Percentiles rank a stretch among this genome's conserved stretches.
phyloP scores from a whole-genome alignment of 2,888 invertebrate species.

The Synanthedon formicaeformis region DNA sequence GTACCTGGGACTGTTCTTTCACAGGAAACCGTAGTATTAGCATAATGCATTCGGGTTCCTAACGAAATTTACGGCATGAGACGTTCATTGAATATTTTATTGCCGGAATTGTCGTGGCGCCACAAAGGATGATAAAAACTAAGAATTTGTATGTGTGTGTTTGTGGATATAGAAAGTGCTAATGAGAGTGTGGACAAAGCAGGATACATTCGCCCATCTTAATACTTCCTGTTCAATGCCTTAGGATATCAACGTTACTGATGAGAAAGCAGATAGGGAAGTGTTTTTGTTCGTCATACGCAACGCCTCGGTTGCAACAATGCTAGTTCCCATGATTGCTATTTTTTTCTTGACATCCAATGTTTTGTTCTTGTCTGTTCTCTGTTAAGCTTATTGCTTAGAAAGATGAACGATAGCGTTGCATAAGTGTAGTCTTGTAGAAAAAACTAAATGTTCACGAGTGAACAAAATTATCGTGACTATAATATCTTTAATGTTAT shows the following conservation, averaged over 20 bases:
- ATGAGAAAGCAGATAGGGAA: conserved; percentile 21
- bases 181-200: conserved; percentile 22
- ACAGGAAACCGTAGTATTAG: conserved; percentile 51
- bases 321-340: conserved; percentile 20
- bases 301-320: conserved; percentile 21
- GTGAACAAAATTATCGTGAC: neutral
- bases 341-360: neutral
- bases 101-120: conserved; percentile 26
- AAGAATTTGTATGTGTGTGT: conserved; percentile 1
- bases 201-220: conserved; percentile 13
- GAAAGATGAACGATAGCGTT: conserved; percentile 27
- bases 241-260: conserved; percentile 23
- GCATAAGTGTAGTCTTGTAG: neutral
- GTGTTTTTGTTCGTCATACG: conserved; percentile 18
- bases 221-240: conserved; percentile 33
- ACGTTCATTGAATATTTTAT: conserved; percentile 37
- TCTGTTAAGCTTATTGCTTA: conserved; percentile 24
- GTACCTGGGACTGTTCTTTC: conserved; percentile 17
- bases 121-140: conserved; percentile 25
- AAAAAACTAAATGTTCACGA: neutral
- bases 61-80: conserved; percentile 35
- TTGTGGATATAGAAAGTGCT: conserved; percentile 17
- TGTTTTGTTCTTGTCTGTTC: conserved; percentile 16
- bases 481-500: neutral
- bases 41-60: conserved; percentile 57